These are phyloP conservation scores for Phoxinus phoxinus DNA, from an alignment of 2,113 vertebrate species.

Conservation along the genomic window DNA sequence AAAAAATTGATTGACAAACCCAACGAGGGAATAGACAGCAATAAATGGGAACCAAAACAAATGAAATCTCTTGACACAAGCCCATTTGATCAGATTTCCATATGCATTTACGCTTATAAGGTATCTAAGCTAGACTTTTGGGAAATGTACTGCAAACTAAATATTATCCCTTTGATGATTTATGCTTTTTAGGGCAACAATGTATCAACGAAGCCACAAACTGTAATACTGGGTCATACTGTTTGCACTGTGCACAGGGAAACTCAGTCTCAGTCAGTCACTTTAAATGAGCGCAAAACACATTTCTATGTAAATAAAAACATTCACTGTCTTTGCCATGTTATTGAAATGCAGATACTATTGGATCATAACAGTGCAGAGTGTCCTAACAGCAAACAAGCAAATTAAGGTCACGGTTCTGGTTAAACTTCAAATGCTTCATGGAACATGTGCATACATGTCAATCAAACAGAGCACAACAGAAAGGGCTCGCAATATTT, in stretches of 20 bases:
- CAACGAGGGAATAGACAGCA: not conserved
- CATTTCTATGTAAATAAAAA: not conserved
- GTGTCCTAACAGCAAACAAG: not conserved
- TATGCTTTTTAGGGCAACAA: not conserved
- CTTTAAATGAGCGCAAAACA: too few relatives aligned
- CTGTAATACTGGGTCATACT: not conserved
- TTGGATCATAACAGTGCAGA: too few relatives aligned
- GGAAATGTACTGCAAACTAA: not conserved
- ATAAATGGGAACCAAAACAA: not conserved
- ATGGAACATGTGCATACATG: not conserved
- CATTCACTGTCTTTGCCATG: not conserved
- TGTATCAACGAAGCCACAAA: not conserved
- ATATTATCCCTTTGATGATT: not conserved
- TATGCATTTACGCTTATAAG: not conserved
- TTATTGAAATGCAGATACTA: too few relatives aligned
- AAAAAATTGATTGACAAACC: slow-evolving; percentile 14
- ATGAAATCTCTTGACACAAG: not conserved
- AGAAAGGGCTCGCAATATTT: not conserved
- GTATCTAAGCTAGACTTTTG: slow-evolving; percentile 7
- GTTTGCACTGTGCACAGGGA: not conserved
- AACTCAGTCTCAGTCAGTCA: not conserved
- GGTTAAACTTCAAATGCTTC: not conserved
- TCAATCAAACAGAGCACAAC: not conserved
- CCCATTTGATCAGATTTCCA: not conserved
- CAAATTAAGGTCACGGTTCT: not conserved